Percentiles rank a stretch among this genome's conserved stretches.
These are phyloP conservation scores for Erebia aethiops DNA, from an alignment of 2,888 invertebrate genomes.

Conservation along the genomic window DNA sequence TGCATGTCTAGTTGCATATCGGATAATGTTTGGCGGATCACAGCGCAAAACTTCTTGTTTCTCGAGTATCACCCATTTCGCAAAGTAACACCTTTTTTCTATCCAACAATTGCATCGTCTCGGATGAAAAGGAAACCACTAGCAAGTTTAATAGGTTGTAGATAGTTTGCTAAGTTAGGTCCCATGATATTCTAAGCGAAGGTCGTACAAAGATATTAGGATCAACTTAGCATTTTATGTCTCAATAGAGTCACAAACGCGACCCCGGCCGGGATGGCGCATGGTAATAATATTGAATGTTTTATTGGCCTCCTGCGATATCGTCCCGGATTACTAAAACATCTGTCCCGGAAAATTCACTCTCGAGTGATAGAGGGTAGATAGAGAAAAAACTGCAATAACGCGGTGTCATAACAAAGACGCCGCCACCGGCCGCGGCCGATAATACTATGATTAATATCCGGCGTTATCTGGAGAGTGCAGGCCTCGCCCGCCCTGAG, in stretches of 20 bases:
- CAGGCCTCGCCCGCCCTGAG: slow-evolving; percentile 69
- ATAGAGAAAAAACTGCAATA: slow-evolving; percentile 81
- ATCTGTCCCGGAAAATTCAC: slow-evolving; percentile 83
- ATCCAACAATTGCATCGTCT: no score
- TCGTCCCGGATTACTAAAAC: slow-evolving; percentile 71
- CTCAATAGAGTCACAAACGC: slow-evolving; percentile 39
- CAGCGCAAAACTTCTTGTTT: no score
- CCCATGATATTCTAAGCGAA: slow-evolving; percentile 1
- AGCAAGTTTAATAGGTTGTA: not conserved
- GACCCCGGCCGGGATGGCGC: slow-evolving; percentile 41
- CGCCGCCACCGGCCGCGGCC: slow-evolving; percentile 74
- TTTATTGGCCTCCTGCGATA: slow-evolving; percentile 59
- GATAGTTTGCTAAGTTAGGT: not conserved
- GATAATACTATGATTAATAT: slow-evolving; percentile 83
- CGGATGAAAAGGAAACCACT: not conserved
- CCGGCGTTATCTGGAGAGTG: slow-evolving; percentile 80
- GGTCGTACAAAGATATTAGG: not conserved
- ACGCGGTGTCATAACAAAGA: slow-evolving; percentile 82
- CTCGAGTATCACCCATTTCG: no score
- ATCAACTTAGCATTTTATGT: slow-evolving; percentile 44
- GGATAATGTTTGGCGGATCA: no score
- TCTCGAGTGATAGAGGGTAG: slow-evolving; percentile 75
- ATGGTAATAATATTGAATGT: slow-evolving; percentile 69
- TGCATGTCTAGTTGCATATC: no score
- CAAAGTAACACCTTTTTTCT: no score